Evolutionary conservation across 2,797 vertebrate species (phyloP).

Genomic region (Muscicapa striata): DNA sequence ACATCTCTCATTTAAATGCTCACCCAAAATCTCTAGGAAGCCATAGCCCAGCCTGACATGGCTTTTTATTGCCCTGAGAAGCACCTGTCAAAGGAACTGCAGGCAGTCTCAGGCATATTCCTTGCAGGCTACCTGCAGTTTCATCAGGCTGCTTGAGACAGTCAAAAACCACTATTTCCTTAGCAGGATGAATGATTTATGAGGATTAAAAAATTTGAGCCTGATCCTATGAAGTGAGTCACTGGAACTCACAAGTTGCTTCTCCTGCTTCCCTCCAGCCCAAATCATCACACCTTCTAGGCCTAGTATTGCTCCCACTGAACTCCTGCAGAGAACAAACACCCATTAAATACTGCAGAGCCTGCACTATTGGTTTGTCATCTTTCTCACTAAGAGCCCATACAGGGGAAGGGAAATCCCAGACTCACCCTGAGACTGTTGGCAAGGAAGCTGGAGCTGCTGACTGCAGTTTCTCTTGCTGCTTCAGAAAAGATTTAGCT

Average conservation of each 20-base stretch:
- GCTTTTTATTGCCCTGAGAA: neutral
- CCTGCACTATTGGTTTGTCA: fast-evolving
- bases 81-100: neutral
- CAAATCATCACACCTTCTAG: neutral
- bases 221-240: neutral
- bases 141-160: neutral
- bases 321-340: neutral
- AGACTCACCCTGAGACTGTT: slow-evolving; percentile 77
- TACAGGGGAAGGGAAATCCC: neutral
- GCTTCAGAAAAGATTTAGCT: slow-evolving; percentile 87
- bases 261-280: neutral
- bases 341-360: neutral
- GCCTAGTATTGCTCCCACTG: neutral
- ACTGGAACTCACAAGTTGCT: neutral
- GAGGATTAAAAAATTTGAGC: neutral
- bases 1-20: neutral
- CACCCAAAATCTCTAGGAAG: neutral
- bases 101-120: neutral
- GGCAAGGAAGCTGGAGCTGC: slow-evolving; percentile 35
- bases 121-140: neutral
- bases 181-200: neutral
- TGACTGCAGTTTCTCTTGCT: slow-evolving; percentile 71
- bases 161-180: neutral
- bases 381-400: neutral
- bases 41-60: neutral